Conservation (phyloP, 2,113 vertebrate genomes). For the Grammomys dolichurus region DNA sequence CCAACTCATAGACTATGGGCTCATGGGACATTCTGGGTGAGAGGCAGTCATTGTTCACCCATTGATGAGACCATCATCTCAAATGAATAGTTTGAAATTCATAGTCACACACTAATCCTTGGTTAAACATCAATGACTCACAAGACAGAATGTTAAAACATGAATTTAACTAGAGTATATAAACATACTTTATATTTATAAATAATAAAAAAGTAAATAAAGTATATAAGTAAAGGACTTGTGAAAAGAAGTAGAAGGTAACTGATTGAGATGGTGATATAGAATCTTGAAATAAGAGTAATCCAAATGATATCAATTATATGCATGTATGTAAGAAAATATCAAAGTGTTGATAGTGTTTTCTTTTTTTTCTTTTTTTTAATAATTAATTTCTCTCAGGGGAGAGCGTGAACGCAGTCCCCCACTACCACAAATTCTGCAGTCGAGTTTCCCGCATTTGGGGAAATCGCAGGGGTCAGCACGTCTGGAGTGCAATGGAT, state of each 20-base stretch:
- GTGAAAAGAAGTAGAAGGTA: not conserved
- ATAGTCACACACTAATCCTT: not conserved
- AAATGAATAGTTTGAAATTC: not conserved
- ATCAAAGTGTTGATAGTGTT: not conserved
- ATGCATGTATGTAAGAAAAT: not conserved
- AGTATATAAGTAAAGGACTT: too few species aligned
- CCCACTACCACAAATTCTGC: too few species aligned
- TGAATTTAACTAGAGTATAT: too few species aligned
- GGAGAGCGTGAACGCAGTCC: too few species aligned
- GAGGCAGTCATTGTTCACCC: not conserved
- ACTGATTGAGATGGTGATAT: accelerated
- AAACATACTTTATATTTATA: too few species aligned
- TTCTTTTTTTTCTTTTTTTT: not conserved
- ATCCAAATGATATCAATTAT: not conserved
- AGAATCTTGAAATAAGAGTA: too few species aligned
- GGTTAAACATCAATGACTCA: not conserved
- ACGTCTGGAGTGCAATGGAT: too few species aligned
- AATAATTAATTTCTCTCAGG: too few species aligned
- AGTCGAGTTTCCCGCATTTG: too few species aligned
- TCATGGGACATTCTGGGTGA: not conserved
- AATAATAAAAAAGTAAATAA: too few species aligned
- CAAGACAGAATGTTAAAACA: not conserved
- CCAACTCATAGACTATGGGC: not conserved
- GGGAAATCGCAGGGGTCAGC: too few species aligned
- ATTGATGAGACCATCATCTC: not conserved